A percentile compares a stretch with the other conserved stretches of the same genome.
These are phyloP conservation scores for Diadumene lineata DNA, from an alignment of 92 coral and sea anemone species.

Conservation along the genomic window DNA sequence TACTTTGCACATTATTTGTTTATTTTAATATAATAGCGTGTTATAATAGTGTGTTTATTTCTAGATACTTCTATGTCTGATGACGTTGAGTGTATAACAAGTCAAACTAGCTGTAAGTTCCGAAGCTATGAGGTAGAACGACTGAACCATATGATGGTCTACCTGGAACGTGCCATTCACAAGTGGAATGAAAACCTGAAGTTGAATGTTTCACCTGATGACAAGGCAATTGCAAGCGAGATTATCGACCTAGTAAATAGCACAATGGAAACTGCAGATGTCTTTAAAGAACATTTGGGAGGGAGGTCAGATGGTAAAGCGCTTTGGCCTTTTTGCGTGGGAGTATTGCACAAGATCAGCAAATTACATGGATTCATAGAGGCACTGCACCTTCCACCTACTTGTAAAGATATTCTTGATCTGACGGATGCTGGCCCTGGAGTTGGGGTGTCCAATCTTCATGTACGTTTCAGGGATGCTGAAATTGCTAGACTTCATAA, in stretches of 20 bases:
- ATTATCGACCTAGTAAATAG: background rate
- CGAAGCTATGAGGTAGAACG: conserved; percentile 36
- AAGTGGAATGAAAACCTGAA: background rate
- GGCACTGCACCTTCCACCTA: background rate
- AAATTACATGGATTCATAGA: background rate
- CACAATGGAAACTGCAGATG: background rate
- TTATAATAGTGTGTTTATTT: too few species aligned
- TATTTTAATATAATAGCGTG: too few species aligned
- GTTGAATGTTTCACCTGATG: background rate
- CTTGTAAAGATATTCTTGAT: background rate
- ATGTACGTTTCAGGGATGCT: conserved; percentile 23
- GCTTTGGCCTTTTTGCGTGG: background rate
- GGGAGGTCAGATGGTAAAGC: background rate
- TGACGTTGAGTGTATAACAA: conserved; percentile 45
- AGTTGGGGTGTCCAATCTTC: conserved; percentile 19
- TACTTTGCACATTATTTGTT: too few species aligned
- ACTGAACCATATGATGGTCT: background rate
- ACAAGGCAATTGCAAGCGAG: background rate
- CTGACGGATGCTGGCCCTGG: conserved; percentile 53
- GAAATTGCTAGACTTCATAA: conserved; percentile 60
- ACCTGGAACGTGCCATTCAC: background rate
- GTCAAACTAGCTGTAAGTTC: conserved; percentile 41
- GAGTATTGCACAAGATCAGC: background rate
- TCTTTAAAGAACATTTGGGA: background rate
- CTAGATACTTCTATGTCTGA: conserved; percentile 51